Conservation (phyloP, 2,113 vertebrate species). For the Gymnarchus niloticus region DNA sequence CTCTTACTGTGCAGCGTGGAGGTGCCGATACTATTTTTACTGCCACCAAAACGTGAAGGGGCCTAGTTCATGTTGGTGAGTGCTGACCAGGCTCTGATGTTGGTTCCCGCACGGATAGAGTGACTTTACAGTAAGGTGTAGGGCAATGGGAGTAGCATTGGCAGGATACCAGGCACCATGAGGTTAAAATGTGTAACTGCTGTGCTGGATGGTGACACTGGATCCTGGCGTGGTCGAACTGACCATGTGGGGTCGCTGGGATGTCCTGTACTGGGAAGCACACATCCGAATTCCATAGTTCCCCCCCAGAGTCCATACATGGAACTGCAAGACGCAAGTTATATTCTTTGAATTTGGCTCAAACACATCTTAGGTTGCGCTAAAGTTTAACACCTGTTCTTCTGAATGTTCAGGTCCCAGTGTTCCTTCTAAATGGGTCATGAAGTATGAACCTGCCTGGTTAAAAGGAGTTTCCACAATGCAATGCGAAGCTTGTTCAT, state of each 20-base stretch:
- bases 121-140: not conserved
- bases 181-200: not conserved
- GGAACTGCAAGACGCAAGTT: not conserved
- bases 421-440: not conserved
- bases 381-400: not conserved
- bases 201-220: not conserved
- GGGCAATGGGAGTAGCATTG: not conserved
- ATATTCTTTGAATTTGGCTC: not conserved
- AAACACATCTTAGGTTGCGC: not conserved
- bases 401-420: not conserved
- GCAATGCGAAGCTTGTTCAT: not conserved
- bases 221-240: not conserved
- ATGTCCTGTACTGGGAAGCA: not conserved
- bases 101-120: not conserved
- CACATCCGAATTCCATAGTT: not conserved
- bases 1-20: not conserved
- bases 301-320: not conserved
- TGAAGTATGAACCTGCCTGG: not conserved
- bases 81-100: not conserved
- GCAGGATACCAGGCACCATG: not conserved
- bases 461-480: not conserved
- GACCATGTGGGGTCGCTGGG: not conserved
- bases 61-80: not conserved
- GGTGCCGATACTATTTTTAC: not conserved
- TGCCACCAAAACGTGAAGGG: not conserved